Conservation (phyloP, 2,888 invertebrate genomes). For the Thera britannica region DNA sequence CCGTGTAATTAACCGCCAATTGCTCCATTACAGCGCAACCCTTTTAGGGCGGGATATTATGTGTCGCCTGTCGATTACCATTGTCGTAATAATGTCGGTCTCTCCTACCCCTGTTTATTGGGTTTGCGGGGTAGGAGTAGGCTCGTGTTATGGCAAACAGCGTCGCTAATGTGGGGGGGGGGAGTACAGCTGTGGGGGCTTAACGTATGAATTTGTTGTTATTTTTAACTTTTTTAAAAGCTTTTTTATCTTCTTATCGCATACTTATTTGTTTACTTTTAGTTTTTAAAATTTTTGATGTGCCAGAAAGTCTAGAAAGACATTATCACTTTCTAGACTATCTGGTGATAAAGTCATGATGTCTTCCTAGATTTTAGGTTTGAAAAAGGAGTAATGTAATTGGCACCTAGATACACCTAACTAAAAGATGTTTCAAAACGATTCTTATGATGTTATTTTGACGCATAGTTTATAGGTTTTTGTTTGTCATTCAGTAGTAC, state of each 20-base stretch:
- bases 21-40: conserved; percentile 63
- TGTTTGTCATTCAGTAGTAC: neutral
- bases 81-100: conserved; percentile 54
- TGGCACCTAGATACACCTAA: no score
- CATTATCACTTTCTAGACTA: no score
- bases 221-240: conserved; percentile 8
- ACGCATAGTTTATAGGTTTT: neutral
- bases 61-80: conserved; percentile 65
- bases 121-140: conserved; percentile 18
- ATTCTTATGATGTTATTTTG: no score
- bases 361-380: no score
- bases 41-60: conserved; percentile 63
- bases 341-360: no score
- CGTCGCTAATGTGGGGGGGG: conserved; percentile 21
- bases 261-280: no score
- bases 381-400: no score
- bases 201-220: conserved; percentile 13
- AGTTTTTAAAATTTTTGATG: no score
- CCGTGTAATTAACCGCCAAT: conserved; percentile 66
- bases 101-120: conserved; percentile 46
- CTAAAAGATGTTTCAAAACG: no score
- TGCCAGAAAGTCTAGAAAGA: no score
- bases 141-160: conserved; percentile 13
- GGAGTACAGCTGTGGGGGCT: conserved; percentile 4
- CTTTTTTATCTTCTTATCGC: neutral